Conservation (phyloP, 2,888 invertebrate species). For the Laothoe populi region DNA sequence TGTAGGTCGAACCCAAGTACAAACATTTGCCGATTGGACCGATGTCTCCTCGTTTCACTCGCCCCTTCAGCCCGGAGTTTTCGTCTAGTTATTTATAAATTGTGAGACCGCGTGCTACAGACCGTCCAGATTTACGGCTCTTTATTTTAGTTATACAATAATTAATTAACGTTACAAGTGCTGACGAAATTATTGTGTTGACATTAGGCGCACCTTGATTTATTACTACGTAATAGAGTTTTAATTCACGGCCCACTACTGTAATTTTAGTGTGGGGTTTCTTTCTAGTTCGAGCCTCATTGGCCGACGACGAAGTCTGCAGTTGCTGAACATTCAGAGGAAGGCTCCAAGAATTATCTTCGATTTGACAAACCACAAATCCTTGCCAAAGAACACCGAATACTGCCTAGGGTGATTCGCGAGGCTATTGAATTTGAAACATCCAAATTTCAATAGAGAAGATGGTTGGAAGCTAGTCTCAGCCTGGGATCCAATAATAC, state of each 20-base stretch:
- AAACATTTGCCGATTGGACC: not conserved
- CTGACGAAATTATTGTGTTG: slow-evolving; percentile 5
- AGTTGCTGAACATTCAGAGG: too few species aligned
- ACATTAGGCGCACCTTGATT: slow-evolving; percentile 1
- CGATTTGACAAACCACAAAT: too few species aligned
- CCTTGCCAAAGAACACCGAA: too few species aligned
- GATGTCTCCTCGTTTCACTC: not conserved
- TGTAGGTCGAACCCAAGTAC: too few species aligned
- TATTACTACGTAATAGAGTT: not conserved
- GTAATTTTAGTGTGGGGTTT: not conserved
- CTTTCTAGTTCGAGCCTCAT: not conserved
- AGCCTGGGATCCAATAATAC: too few species aligned
- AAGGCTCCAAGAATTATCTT: too few species aligned
- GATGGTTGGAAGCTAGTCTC: too few species aligned
- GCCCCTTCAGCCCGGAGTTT: too few species aligned
- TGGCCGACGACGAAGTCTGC: too few species aligned
- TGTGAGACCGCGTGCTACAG: slow-evolving; percentile 11
- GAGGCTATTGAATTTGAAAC: too few species aligned
- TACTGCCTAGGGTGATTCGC: too few species aligned
- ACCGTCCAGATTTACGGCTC: slow-evolving; percentile 23
- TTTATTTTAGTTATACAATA: slow-evolving; percentile 17
- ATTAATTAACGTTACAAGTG: slow-evolving; percentile 23
- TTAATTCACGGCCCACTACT: not conserved
- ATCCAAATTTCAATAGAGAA: too few species aligned
- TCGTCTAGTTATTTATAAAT: not conserved